These are phyloP conservation scores for Drosophila albomicans DNA, from an alignment of 1,140 invertebrate species.

Conservation along the genomic window DNA sequence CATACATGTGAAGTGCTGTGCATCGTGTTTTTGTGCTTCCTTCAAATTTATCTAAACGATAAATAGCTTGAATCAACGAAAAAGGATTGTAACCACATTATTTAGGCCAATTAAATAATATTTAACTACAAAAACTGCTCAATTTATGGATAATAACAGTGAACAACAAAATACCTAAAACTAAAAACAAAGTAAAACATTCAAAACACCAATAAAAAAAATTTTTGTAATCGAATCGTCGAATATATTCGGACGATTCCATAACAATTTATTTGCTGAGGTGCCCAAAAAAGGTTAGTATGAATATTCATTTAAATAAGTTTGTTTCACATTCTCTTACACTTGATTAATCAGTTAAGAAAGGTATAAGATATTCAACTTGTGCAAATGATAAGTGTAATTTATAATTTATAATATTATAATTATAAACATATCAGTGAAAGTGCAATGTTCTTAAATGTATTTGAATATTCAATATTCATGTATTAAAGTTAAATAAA, in stretches of 20 bases:
- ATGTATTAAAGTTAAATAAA: too few relatives aligned
- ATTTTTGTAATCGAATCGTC: conserved; percentile 11
- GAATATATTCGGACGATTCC: conserved; percentile 9
- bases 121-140: conserved; percentile 7
- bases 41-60: neutral
- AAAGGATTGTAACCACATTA: neutral
- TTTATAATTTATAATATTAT: too few relatives aligned
- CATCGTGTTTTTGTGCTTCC: conserved; percentile 6
- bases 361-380: too few relatives aligned
- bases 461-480: too few relatives aligned
- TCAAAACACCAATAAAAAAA: neutral
- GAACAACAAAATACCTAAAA: neutral
- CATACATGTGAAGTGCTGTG: neutral
- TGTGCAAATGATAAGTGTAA: too few relatives aligned
- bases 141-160: conserved; percentile 7
- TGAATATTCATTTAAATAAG: neutral
- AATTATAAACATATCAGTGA: too few relatives aligned
- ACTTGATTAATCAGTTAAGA: too few relatives aligned
- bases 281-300: conserved; percentile 41
- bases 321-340: neutral
- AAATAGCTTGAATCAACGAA: neutral
- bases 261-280: conserved; percentile 19
- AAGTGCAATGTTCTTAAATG: too few relatives aligned
- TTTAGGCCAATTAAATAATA: neutral
- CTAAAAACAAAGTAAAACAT: neutral